These are phyloP conservation scores for Porites rus DNA, from an alignment of 92 coral and sea anemone species.

Conservation along the genomic window DNA sequence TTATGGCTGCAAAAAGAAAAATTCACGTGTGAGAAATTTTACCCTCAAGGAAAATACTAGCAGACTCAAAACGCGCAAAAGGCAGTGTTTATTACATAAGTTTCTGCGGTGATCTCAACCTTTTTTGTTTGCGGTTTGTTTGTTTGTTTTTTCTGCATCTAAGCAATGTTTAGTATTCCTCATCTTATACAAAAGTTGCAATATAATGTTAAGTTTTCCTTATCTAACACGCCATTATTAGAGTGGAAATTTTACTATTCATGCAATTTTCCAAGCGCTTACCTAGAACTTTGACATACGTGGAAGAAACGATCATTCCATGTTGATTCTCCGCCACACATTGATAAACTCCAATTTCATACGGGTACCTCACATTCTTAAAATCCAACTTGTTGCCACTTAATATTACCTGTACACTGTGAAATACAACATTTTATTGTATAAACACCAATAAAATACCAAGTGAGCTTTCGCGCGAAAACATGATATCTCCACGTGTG, in stretches of 20 bases:
- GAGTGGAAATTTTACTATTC: too few relatives aligned
- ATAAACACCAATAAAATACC: too few relatives aligned
- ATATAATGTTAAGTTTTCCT: too few relatives aligned
- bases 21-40: background rate
- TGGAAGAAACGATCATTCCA: constrained; percentile 76
- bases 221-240: background rate
- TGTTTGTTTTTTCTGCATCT: too few relatives aligned
- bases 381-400: constrained; percentile 43
- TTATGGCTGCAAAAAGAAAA: constrained; percentile 55
- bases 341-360: constrained; percentile 72
- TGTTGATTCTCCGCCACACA: constrained; percentile 80
- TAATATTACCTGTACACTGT: constrained; percentile 5
- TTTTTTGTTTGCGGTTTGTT: too few relatives aligned
- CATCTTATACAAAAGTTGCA: too few relatives aligned
- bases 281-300: constrained; percentile 69
- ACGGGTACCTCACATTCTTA: constrained; percentile 2
- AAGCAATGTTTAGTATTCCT: too few relatives aligned
- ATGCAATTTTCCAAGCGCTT: background rate
- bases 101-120: too few relatives aligned
- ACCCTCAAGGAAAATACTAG: background rate
- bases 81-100: too few relatives aligned
- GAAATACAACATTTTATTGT: background rate
- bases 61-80: too few relatives aligned
- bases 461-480: too few relatives aligned
- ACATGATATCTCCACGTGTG: background rate